Base-by-base conservation (phyloP, 2,888 invertebrate species). In the Lucinisca nassula region DNA sequence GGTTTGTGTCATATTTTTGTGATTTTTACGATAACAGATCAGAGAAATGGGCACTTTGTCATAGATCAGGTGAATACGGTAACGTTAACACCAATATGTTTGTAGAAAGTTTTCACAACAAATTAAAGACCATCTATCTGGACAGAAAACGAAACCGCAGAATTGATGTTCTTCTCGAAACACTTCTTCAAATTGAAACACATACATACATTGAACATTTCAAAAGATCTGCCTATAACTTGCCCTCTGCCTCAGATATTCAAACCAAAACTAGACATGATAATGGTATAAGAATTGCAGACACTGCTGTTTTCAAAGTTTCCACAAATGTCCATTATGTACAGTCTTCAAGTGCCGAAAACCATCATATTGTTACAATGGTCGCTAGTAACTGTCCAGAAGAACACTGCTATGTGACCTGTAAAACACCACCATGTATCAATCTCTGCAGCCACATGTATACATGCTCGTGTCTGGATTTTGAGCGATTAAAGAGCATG, bases 81-180 rank as follows among this genome's bases (percentile, higher is more conserved):
- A 45, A 79, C 17, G 40, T 79, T 40, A 67, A 35, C 24, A 79
- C 79, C 21, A 79, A 79, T 21, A 79, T 79, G 79, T 79, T 67
- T 30, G 24, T 79, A 14, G 79, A 79, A 79, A 79, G 79, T 79
- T 79, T 79, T 40, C 79, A 79, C 40, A 79, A 79, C 40, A 61
- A 79, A 35, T 45, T 79, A 35, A 79, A 79, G 45, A 79, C 79
- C 17, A 37, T 35, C 30, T 79, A 79, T 30, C 37, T 79, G 38
- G n/a, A 24, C 30, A 38, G 79, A 24, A 79, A 79, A 40, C 67
- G 45, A 2, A 79, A 79, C 45, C 61, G 24, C n/a, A 61, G 67
- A 27, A 37, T 79, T 6, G 70, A 79, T 58, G 45, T 30, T 27
- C 40, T 79, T 24, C 27, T 79, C 17, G 35, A 67, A 10, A 61